Percentiles rank a stretch among this genome's conserved stretches.
Conservation (phyloP, 2,113 vertebrate species). For the Petromus typicus region DNA sequence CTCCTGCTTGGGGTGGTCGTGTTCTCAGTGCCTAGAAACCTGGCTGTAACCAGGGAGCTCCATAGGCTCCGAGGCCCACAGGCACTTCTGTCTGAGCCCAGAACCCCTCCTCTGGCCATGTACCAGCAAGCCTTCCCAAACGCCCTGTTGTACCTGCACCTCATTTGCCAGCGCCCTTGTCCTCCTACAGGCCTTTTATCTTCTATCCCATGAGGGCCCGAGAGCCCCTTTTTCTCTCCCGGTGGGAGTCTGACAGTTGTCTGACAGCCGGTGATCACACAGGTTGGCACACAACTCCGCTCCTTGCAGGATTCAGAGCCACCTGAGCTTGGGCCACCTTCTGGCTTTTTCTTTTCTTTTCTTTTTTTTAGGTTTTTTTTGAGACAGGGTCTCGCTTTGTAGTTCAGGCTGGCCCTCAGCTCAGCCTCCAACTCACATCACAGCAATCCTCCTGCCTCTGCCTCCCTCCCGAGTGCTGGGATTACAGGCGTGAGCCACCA, state of each 20-base stretch:
- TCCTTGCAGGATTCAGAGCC: background rate
- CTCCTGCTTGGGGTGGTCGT: background rate
- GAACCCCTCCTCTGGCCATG: background rate
- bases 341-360: background rate
- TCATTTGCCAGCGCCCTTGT: background rate
- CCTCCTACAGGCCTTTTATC: background rate
- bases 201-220: background rate
- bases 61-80: background rate
- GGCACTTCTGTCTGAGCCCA: background rate
- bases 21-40: background rate
- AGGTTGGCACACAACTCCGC: too few species aligned
- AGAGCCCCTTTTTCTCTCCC: background rate
- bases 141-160: background rate
- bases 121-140: background rate
- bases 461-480: too few species aligned
- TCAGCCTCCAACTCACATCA: too few species aligned
- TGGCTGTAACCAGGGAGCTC: rapidly evolving
- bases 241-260: background rate
- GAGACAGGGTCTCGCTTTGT: background rate
- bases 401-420: too few species aligned
- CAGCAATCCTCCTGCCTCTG: too few species aligned
- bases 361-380: background rate
- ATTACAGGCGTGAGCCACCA: too few species aligned
- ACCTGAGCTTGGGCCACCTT: background rate
- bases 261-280: background rate